Percentiles rank a stretch among this genome's conserved stretches.
These are phyloP conservation scores for Ectropis grisescens DNA, from an alignment of 1,140 invertebrate genomes.

Conservation along the genomic window DNA sequence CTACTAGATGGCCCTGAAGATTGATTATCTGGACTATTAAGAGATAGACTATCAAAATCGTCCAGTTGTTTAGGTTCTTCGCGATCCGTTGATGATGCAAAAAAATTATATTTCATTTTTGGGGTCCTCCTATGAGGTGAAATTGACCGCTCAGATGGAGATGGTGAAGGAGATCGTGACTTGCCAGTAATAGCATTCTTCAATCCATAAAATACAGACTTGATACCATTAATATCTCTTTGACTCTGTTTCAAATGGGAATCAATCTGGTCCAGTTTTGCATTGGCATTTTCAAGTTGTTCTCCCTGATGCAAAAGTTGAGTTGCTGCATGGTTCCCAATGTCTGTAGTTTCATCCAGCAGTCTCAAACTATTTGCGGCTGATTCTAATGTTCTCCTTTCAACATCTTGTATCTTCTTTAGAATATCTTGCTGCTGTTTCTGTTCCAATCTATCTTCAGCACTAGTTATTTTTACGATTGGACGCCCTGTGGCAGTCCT, in stretches of 20 bases:
- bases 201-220: slow-evolving; percentile 92
- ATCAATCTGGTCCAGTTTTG: slow-evolving; percentile 92
- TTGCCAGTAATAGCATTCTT: slow-evolving; percentile 90
- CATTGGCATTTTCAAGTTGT: slow-evolving; percentile 90
- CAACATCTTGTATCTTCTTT: slow-evolving; percentile 80
- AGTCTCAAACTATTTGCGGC: slow-evolving; percentile 85
- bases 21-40: slow-evolving; percentile 57
- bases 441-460: no score
- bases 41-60: slow-evolving; percentile 38
- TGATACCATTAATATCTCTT: slow-evolving; percentile 94
- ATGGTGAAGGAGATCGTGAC: slow-evolving; percentile 65
- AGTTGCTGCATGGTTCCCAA: slow-evolving; percentile 90
- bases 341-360: slow-evolving; percentile 89
- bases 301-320: slow-evolving; percentile 92
- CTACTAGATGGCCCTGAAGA: slow-evolving; percentile 72
- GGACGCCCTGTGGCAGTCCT: no score
- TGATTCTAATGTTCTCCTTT: slow-evolving; percentile 86
- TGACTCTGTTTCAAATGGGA: slow-evolving; percentile 89
- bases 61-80: slow-evolving; percentile 72
- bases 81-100: slow-evolving; percentile 38
- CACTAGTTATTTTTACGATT: no score
- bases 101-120: slow-evolving; percentile 33
- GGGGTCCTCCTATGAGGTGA: slow-evolving; percentile 25
- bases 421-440: slow-evolving; percentile 78
- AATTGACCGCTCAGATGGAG: slow-evolving; percentile 43